A percentile compares a stretch with the other conserved stretches of the same genome.
These are phyloP conservation scores for Pseudomyrmex gracilis DNA, from an alignment of 1,140 invertebrate species.

Conservation along the genomic window DNA sequence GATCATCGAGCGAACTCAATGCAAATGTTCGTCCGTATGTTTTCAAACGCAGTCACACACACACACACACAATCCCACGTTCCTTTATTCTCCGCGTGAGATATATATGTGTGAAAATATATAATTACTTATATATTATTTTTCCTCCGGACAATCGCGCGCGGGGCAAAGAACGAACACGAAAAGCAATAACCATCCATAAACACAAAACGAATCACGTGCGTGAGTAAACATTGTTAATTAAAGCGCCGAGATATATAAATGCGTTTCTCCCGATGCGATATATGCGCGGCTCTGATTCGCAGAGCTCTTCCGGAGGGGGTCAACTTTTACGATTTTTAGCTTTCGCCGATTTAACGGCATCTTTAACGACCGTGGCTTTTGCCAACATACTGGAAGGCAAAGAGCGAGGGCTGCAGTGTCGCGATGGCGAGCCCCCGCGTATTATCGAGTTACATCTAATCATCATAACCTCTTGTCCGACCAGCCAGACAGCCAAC, in stretches of 20 bases:
- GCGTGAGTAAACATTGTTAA: conserved; percentile 48
- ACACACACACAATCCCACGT: neutral
- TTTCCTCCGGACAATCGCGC: conserved; percentile 41
- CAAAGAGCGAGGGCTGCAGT: conserved; percentile 24
- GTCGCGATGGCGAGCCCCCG: conserved; percentile 59
- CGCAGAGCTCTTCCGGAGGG: conserved; percentile 43
- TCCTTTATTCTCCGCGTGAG: neutral
- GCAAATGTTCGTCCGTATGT: neutral
- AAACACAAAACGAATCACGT: conserved; percentile 16
- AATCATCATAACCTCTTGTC: conserved; percentile 85
- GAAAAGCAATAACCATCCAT: conserved; percentile 13
- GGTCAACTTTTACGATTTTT: conserved; percentile 80
- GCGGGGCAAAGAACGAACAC: conserved; percentile 25
- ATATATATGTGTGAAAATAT: neutral
- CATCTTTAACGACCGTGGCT: conserved; percentile 81
- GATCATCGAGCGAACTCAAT: conserved; percentile 12
- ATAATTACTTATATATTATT: conserved; percentile 8
- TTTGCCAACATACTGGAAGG: conserved; percentile 71
- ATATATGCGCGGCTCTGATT: conserved; percentile 15
- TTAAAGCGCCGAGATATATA: conserved; percentile 12
- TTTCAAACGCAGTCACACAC: neutral
- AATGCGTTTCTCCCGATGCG: conserved; percentile 25
- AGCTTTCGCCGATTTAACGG: conserved; percentile 83
- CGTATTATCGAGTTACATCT: conserved; percentile 85
- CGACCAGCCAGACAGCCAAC: conserved; percentile 72